A percentile compares a stretch with the other conserved stretches of the same genome.
Evolutionary conservation across 2,888 invertebrate species (phyloP).

Genomic region (Orthosia gracilis): DNA sequence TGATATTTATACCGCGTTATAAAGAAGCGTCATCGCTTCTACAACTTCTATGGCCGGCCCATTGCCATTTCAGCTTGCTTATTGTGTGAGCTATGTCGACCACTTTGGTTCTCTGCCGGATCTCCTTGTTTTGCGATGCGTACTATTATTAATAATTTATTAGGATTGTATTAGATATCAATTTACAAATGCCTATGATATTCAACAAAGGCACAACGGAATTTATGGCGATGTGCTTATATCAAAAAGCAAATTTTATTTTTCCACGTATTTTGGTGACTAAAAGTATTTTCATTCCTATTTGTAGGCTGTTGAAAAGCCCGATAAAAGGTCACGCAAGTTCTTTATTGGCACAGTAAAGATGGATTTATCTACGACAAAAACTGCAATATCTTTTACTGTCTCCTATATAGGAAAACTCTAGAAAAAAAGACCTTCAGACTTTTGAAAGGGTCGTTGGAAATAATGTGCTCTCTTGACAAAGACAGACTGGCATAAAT

Average conservation of each 20-base stretch:
- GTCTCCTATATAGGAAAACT: conserved; percentile 25
- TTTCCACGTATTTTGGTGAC: background rate
- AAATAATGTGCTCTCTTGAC: conserved; percentile 47
- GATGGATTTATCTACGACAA: conserved; percentile 24
- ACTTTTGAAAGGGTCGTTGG: conserved; percentile 39
- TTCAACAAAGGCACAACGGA: no score
- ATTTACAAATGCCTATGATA: no score
- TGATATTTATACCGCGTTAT: no score
- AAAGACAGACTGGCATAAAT: conserved; percentile 34
- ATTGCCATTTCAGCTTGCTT: no score
- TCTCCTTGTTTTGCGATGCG: no score
- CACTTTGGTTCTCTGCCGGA: no score
- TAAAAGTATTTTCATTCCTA: background rate
- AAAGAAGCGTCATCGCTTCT: no score
- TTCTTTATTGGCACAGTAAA: conserved; percentile 5
- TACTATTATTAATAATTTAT: no score
- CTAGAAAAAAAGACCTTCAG: conserved; percentile 17
- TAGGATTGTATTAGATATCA: no score
- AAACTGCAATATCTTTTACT: conserved; percentile 39
- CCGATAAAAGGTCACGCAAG: background rate
- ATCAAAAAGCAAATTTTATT: background rate
- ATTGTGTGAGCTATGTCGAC: no score
- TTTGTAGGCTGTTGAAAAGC: background rate
- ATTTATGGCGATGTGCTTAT: no score
- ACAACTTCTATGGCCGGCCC: no score